These are phyloP conservation scores for Dicycla oo DNA, from an alignment of 2,888 invertebrate species.

Conservation along the genomic window DNA sequence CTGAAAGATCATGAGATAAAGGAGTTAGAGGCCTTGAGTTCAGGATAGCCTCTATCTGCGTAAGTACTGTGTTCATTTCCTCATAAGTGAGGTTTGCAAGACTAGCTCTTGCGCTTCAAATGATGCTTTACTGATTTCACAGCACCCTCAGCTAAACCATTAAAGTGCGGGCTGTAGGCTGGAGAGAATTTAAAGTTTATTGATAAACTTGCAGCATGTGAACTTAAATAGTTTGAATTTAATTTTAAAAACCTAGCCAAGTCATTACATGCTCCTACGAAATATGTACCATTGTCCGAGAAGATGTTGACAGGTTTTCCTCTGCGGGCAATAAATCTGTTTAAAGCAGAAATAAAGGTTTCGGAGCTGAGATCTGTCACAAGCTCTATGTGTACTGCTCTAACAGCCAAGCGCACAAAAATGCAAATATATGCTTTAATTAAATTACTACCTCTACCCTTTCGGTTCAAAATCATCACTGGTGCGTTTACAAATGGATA, in stretches of 20 bases:
- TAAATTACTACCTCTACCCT: slow-evolving; percentile 39
- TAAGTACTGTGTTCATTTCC: slow-evolving; percentile 51
- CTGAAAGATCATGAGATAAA: slow-evolving; percentile 40
- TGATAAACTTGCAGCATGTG: neutral
- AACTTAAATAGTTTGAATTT: neutral
- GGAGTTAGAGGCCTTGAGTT: slow-evolving; percentile 40
- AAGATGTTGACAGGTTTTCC: slow-evolving; percentile 27
- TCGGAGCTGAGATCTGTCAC: slow-evolving; percentile 25
- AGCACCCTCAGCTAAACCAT: neutral
- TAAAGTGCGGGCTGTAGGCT: neutral
- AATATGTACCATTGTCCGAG: slow-evolving; percentile 37
- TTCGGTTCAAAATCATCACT: slow-evolving; percentile 40
- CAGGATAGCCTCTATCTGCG: slow-evolving; percentile 43
- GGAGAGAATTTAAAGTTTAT: slow-evolving; percentile 26
- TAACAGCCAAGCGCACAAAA: slow-evolving; percentile 32
- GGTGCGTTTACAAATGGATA: slow-evolving; percentile 45
- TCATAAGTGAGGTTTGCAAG: slow-evolving; percentile 49
- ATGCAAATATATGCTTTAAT: slow-evolving; percentile 39
- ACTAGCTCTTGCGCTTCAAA: slow-evolving; percentile 30
- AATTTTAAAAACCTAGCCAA: slow-evolving; percentile 13
- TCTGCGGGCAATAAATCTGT: slow-evolving; percentile 29
- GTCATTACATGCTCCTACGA: slow-evolving; percentile 28
- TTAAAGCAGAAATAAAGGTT: slow-evolving; percentile 14
- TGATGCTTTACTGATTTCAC: neutral
- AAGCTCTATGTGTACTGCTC: slow-evolving; percentile 32